Evolutionary conservation across 1,140 invertebrate species (phyloP), one percentile per base, ranked within the genome.

Genomic region (Neomicropteryx cornuta): DNA sequence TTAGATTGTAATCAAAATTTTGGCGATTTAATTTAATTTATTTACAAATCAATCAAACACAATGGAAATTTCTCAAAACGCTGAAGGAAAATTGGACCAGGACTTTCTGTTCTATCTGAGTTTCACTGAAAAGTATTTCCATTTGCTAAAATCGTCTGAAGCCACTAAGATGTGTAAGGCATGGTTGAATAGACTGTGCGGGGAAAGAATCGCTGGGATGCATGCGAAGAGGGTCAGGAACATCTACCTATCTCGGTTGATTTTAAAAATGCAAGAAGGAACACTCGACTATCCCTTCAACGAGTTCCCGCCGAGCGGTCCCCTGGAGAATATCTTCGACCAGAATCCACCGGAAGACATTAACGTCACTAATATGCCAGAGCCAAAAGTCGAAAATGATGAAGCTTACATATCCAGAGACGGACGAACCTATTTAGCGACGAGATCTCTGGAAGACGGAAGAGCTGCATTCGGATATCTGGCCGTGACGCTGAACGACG

Each of bases 91-190:
- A 49, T 42, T 66, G 18, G 60, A 66, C 37, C 48, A 60, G 38
- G 59, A 66, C 51, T 66, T 58, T 31, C 42, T 64, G 1, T 58
- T 60, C 30, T 64, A 62, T 38, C 45, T 60, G 18, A 52, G 54
- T 36, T 60, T 60, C 33, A 53, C 53, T 2, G 55, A 50, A 29
- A 51, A 47, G 11, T 60, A 52, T 40, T 44, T 47, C 14, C 42
- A 52, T 8, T 44, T 53, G 33, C 28, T 59, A 4, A 31, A 33
- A 11, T 45, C 49, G 14, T 44, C 48, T 17, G 36, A 35, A n/a
- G 40, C 49, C 11, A 39, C 38, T 17, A 36, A 17, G n/a, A 31
- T 50, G 31, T 49, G 50, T 36, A 31, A 43, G 38, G 44, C 44
- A 40, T 64, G 62, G 62, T 43, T 66, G 14, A 29, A 51, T 20